Percentiles rank a stretch among this genome's conserved stretches.
Conservation (phyloP, 2,797 vertebrate genomes). For the Falco columbarius region DNA sequence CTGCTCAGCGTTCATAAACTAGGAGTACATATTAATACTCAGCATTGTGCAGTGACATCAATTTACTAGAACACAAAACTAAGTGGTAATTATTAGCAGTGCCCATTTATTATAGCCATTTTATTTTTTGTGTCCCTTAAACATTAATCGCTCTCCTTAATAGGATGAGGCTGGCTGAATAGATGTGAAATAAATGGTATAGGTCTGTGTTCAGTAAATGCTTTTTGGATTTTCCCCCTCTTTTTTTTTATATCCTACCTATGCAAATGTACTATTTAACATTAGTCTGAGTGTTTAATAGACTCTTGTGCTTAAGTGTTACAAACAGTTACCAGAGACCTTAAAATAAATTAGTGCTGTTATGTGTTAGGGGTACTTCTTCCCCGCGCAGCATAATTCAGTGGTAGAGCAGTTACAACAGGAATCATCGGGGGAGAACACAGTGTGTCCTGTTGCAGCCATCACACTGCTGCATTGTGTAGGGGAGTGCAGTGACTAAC, state of each 20-base stretch:
- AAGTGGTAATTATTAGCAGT: conserved; percentile 2
- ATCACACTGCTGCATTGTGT: rapidly evolving
- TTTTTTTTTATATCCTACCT: background rate
- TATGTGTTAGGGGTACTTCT: rapidly evolving
- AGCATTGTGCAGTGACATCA: background rate
- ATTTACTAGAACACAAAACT: background rate
- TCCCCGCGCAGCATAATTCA: rapidly evolving
- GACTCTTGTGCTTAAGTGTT: background rate
- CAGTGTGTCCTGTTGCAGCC: rapidly evolving
- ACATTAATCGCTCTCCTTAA: background rate
- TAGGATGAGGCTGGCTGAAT: background rate
- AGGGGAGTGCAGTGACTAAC: rapidly evolving
- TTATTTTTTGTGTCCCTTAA: conserved; percentile 5
- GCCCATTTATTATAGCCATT: background rate
- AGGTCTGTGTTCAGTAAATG: background rate
- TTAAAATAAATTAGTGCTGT: background rate
- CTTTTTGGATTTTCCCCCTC: background rate
- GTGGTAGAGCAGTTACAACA: rapidly evolving
- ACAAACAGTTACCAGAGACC: background rate
- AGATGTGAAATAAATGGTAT: background rate
- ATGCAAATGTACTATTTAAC: background rate
- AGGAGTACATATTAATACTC: rapidly evolving
- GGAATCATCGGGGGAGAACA: rapidly evolving
- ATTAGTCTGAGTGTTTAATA: background rate
- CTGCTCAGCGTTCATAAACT: background rate